A percentile compares a stretch with the other conserved stretches of the same genome.
phyloP scores from a whole-genome alignment of 1,140 invertebrate genomes.

The Triops longicaudatus region DNA sequence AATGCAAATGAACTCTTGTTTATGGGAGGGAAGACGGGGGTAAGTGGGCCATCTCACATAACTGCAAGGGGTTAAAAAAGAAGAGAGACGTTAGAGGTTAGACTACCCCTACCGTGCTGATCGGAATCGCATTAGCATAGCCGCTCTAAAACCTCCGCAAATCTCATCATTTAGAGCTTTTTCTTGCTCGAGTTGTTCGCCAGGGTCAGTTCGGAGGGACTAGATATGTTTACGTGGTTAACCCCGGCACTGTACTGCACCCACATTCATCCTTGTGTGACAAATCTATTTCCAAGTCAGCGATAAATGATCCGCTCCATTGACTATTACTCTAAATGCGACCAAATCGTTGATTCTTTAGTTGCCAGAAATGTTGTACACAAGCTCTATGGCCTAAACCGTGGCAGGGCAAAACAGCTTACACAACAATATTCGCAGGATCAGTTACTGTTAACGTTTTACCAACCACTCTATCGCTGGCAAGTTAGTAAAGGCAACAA shows the following conservation, averaged over 20 bases:
- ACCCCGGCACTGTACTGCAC: neutral
- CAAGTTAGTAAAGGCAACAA: no score
- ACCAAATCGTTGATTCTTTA: neutral
- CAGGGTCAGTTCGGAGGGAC: neutral
- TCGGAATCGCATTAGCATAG: neutral
- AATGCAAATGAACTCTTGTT: conserved; percentile 15
- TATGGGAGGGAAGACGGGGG: neutral
- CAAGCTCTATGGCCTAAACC: no score
- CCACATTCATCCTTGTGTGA: neutral
- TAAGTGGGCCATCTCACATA: neutral
- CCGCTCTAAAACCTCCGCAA: neutral
- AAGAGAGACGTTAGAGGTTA: neutral
- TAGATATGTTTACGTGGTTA: neutral
- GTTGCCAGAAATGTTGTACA: no score
- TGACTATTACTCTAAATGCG: neutral
- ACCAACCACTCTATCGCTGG: no score
- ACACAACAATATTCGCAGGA: no score
- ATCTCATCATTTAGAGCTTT: neutral
- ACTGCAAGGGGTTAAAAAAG: neutral
- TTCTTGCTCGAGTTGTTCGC: neutral
- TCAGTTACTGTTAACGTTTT: no score
- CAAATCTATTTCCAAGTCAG: conserved; percentile 12
- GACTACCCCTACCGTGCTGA: neutral
- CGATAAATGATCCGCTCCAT: neutral
- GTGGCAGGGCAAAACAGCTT: no score